Base-by-base conservation (phyloP, 2,797 vertebrate species). In the Otolemur crassicaudatus region DNA sequence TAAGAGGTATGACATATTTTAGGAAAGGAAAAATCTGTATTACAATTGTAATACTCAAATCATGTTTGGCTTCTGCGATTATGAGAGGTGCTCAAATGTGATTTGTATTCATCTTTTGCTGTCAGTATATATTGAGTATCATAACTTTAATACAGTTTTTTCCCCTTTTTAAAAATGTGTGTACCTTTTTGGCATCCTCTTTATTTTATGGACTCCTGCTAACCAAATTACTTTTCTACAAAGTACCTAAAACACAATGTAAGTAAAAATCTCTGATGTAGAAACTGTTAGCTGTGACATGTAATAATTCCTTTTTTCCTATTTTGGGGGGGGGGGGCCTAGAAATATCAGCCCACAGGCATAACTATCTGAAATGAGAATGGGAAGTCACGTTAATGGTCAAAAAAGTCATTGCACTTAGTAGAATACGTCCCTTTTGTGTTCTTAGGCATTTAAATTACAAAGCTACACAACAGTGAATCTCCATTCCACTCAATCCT, bases 391-490 rank as follows among this genome's bases (percentile, higher is more conserved):
- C 56, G 31, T 56, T 23, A 83, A 31, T 90, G 69, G 25, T 53
- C 46, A 93, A 85, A 86, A 87, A 90, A 79, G 53, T 34, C 56
- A 80, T 1, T 63, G 14, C 19, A 77, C 31, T 84, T 67, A 82
- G 46, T 56, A 91, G 94, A 93, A 92, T 67, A 63, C 8, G 43
- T 92, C 19, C 11, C 4, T 60, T 95, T 81, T 85, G 61, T 61
- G 43, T 90, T 72, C 65, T 37, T 29, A 86, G 79, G 60, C 61
- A 95, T 72, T 96, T 89, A 84, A 77, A 91, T 94, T 91, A 75
- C 70, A 43, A 85, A 91, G 79, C 49, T 75, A 79, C 3, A 75
- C 4, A 79, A 95, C 6, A 56, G 65, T 79, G 81, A 63, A 84
- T 87, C 94, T 95, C 27, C 46, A 70, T 77, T 87, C 40, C 77